phyloP scores from a whole-genome alignment of 2,113 vertebrate genomes.

The Engystomops pustulosus region DNA sequence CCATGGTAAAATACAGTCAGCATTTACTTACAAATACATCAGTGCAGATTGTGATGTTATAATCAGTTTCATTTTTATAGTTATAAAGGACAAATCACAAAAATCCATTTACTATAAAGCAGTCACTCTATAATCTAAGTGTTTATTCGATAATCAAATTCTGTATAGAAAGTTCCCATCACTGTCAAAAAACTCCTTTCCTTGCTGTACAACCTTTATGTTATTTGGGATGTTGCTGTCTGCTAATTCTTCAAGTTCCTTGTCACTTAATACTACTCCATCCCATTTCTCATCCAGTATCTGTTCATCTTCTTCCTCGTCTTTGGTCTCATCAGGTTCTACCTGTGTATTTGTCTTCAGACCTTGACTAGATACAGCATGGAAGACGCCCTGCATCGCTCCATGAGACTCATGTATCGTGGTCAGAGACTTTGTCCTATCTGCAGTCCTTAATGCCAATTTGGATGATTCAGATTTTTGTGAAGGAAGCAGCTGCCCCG shows the following conservation, averaged over 20 bases:
- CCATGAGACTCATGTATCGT: not conserved
- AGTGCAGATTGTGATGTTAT: not conserved
- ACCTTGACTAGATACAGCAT: not conserved
- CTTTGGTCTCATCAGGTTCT: not conserved
- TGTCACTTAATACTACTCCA: conserved; percentile 63
- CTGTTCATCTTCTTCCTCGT: too few species aligned
- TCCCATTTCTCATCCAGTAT: conserved; percentile 64
- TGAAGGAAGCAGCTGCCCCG: not conserved
- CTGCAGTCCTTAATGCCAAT: not conserved
- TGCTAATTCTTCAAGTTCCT: conserved; percentile 66
- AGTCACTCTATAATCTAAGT: not conserved
- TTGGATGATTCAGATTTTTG: not conserved
- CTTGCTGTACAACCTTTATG: conserved; percentile 69
- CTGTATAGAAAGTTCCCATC: conserved; percentile 83
- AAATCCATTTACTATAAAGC: not conserved
- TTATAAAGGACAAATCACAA: not conserved
- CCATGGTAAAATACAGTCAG: too few species aligned
- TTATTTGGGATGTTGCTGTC: conserved; percentile 50
- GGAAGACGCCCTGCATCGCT: not conserved
- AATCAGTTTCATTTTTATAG: not conserved
- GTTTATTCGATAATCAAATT: too few species aligned
- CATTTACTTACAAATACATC: not conserved
- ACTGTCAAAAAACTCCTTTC: conserved; percentile 79
- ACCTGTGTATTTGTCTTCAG: not conserved
- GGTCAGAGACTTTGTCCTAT: too few species aligned